Conservation (phyloP, 2,797 vertebrate genomes). For the Mus minutoides region DNA sequence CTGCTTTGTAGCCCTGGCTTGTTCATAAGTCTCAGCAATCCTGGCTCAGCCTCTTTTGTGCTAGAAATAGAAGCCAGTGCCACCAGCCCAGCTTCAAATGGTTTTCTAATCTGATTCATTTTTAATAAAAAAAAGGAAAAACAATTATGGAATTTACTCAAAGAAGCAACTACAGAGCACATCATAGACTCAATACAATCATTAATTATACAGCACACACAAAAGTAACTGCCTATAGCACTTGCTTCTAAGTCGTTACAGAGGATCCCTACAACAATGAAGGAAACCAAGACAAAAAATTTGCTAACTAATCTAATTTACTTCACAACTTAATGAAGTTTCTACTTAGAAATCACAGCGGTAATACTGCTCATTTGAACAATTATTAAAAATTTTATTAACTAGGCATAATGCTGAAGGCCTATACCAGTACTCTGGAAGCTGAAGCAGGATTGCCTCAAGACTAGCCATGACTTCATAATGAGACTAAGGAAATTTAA, state of each 20-base stretch:
- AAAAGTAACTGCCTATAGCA: neutral
- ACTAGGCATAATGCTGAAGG: neutral
- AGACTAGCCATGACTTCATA: neutral
- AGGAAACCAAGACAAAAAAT: neutral
- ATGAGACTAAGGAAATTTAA: neutral
- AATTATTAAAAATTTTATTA: neutral
- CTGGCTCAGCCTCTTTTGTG: neutral
- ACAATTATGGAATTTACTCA: neutral
- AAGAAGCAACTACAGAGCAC: neutral
- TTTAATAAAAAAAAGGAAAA: constrained; percentile 10
- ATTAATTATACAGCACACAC: neutral
- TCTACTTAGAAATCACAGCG: constrained; percentile 6
- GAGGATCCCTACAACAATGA: constrained; percentile 18
- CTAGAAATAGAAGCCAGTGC: neutral
- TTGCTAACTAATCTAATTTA: constrained; percentile 59
- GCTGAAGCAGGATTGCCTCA: neutral
- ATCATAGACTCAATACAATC: neutral
- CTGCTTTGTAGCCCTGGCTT: neutral
- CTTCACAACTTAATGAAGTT: constrained; percentile 50
- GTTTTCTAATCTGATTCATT: constrained; percentile 31
- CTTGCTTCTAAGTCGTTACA: constrained; percentile 61
- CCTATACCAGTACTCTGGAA: neutral
- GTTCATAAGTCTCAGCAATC: neutral
- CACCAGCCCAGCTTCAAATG: neutral
- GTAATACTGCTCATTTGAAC: neutral